Evolutionary conservation across 2,888 invertebrate species (phyloP).

Genomic region (Trachelus iudaicus): DNA sequence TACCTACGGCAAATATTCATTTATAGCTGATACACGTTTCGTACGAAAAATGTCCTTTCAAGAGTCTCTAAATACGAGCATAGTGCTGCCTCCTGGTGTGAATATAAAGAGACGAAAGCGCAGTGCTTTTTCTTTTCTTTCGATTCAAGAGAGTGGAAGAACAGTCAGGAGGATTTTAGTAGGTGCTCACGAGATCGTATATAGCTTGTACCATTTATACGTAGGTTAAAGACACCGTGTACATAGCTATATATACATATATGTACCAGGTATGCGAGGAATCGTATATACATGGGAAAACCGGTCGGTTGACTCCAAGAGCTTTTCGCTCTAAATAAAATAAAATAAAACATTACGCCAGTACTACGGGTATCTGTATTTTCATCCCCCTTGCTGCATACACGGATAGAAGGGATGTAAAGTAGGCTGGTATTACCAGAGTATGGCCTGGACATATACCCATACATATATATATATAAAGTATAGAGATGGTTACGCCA

Average conservation of each 20-base stretch:
- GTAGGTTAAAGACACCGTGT: constrained; percentile 7
- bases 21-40: not conserved
- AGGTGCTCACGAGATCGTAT: not conserved
- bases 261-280: not conserved
- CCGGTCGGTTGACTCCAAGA: not conserved
- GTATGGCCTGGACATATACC: not conserved
- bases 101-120: not conserved
- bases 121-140: not conserved
- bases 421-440: not conserved
- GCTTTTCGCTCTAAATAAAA: constrained; percentile 36
- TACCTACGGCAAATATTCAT: not conserved
- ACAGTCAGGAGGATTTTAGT: not conserved
- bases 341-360: constrained; percentile 41
- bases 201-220: constrained; percentile 9
- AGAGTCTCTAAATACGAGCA: not conserved
- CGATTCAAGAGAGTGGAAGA: not conserved
- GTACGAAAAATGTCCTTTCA: not conserved
- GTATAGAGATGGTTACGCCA: constrained; percentile 2
- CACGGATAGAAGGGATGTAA: not conserved
- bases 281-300: not conserved
- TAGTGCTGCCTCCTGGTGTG: not conserved
- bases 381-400: not conserved
- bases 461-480: not conserved
- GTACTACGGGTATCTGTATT: constrained; percentile 16
- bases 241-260: not conserved